Evolutionary conservation across 2,888 invertebrate genomes (phyloP).

Genomic region (Myathropa florea): DNA sequence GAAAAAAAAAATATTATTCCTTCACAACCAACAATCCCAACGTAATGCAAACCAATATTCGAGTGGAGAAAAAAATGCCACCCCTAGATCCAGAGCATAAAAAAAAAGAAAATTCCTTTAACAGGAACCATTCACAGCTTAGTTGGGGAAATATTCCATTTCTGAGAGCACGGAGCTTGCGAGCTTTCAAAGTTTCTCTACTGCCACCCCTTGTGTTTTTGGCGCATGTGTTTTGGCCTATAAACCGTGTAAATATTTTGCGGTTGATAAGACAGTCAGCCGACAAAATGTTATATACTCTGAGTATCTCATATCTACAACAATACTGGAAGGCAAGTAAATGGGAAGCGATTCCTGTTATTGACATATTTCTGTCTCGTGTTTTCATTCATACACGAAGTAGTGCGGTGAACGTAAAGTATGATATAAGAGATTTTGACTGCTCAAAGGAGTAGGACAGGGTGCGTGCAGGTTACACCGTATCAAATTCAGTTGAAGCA

Average conservation of each 20-base stretch:
- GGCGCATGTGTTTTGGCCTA: constrained; percentile 36
- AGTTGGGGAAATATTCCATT: constrained; percentile 35
- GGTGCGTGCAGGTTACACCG: not conserved
- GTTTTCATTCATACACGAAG: constrained; percentile 35
- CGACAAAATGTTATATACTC: not conserved
- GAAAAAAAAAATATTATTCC: constrained; percentile 1
- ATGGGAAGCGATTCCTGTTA: constrained; percentile 20
- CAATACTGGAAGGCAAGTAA: constrained; percentile 21
- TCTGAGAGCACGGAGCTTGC: constrained; percentile 17
- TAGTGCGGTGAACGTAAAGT: constrained; percentile 13
- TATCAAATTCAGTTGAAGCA: too few relatives aligned
- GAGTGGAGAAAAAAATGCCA: constrained; percentile 35
- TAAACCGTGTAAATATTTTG: constrained; percentile 46
- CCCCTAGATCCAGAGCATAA: constrained; percentile 43
- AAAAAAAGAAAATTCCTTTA: constrained; percentile 19
- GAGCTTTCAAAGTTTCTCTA: constrained; percentile 30
- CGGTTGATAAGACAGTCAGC: constrained; percentile 48
- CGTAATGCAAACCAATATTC: constrained; percentile 77
- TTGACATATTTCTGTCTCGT: constrained; percentile 27
- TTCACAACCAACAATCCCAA: constrained; percentile 78
- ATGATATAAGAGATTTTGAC: not conserved
- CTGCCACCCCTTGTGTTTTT: not conserved
- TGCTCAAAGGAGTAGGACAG: not conserved
- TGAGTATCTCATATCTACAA: not conserved
- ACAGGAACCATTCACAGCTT: constrained; percentile 21